phyloP scores from a whole-genome alignment of 1,140 invertebrate species.

The Scaptomyza graminum region DNA sequence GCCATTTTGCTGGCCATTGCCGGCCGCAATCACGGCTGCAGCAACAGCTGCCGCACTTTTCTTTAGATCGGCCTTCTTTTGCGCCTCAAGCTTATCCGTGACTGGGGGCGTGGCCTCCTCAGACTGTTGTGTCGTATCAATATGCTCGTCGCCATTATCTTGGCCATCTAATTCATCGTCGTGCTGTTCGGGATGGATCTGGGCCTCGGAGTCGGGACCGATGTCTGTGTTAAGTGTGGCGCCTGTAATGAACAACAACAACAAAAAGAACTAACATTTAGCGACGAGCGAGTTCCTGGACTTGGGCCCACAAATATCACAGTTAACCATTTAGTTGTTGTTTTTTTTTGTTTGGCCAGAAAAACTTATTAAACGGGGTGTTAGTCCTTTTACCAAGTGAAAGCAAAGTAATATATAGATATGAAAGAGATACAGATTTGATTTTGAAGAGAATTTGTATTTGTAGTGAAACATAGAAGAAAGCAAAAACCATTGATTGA shows the following conservation, averaged over 20 bases:
- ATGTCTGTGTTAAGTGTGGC: conserved; percentile 83
- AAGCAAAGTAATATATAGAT: conserved; percentile 32
- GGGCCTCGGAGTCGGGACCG: conserved; percentile 83
- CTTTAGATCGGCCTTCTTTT: conserved; percentile 80
- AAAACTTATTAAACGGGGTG: conserved; percentile 36
- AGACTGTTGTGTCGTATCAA: conserved; percentile 79
- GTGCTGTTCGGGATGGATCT: conserved; percentile 78
- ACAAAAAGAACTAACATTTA: conserved; percentile 84
- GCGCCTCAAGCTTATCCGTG: conserved; percentile 78
- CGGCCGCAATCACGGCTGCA: conserved; percentile 69
- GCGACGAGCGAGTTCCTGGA: conserved; percentile 52
- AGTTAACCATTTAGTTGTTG: conserved; percentile 10
- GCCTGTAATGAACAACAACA: conserved; percentile 83
- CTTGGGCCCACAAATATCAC: conserved; percentile 2
- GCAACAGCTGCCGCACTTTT: conserved; percentile 66
- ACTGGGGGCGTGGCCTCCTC: conserved; percentile 82
- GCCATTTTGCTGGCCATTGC: conserved; percentile 66
- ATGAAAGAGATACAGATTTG: conserved; percentile 21
- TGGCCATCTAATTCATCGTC: conserved; percentile 80
- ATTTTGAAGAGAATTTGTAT: conserved; percentile 12
- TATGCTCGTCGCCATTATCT: conserved; percentile 80
- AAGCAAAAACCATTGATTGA: conserved; percentile 38
- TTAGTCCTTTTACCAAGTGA: conserved; percentile 73
- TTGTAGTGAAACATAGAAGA: conserved; percentile 25
- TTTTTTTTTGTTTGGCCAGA: background rate